These are phyloP conservation scores for Heteractis magnifica DNA, from an alignment of 92 coral and sea anemone species.

Conservation along the genomic window DNA sequence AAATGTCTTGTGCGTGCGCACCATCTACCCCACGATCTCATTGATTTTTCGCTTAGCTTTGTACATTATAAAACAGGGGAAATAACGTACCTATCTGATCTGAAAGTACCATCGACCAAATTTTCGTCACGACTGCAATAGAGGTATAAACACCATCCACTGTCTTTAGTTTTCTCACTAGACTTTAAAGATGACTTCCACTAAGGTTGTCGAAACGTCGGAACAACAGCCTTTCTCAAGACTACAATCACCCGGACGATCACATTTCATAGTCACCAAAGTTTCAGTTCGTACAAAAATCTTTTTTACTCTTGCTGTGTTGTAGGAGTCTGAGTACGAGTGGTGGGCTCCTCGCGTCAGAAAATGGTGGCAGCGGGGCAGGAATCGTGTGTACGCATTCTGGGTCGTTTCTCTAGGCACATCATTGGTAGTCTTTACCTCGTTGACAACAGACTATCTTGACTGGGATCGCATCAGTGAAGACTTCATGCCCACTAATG, in stretches of 20 bases:
- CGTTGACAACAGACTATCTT: constrained; percentile 66
- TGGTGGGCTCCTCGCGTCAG: constrained; percentile 73
- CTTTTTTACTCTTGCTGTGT: background rate
- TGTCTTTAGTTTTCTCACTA: no score
- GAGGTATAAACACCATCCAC: no score
- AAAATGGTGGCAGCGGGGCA: constrained; percentile 72
- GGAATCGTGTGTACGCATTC: constrained; percentile 79
- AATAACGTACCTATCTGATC: background rate
- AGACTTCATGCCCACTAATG: constrained; percentile 82
- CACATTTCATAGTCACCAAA: no score
- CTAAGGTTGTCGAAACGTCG: no score
- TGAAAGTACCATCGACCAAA: no score
- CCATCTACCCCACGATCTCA: no score
- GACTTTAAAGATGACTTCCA: no score
- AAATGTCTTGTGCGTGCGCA: no score
- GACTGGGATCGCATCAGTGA: constrained; percentile 84
- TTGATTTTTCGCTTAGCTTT: background rate
- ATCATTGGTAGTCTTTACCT: constrained; percentile 71
- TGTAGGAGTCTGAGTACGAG: constrained; percentile 72
- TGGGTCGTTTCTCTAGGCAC: constrained; percentile 65
- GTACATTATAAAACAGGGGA: background rate
- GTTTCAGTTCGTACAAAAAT: background rate
- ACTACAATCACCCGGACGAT: no score
- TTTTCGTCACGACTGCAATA: no score
- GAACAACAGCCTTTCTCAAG: no score